phyloP scores from a whole-genome alignment of 2,888 invertebrate species.

The Bimastos eiseni region DNA sequence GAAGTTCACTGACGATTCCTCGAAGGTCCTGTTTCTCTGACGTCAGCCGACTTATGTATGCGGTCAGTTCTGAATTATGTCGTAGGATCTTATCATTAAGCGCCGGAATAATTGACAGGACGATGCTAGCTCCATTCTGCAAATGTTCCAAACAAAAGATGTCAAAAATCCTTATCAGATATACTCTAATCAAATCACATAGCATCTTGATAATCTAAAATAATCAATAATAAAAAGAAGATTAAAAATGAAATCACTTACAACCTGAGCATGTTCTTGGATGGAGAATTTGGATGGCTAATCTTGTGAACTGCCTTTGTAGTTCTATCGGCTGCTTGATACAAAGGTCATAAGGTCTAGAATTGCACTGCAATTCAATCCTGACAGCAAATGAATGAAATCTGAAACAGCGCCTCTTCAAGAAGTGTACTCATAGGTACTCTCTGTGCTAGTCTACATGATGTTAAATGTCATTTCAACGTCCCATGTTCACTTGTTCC shows the following conservation, averaged over 20 bases:
- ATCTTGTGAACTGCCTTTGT: too few relatives aligned
- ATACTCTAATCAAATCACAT: background rate
- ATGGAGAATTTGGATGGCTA: too few relatives aligned
- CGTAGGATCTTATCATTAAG: conserved; percentile 53
- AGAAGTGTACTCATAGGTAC: too few relatives aligned
- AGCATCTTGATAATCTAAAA: background rate
- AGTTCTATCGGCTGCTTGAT: too few relatives aligned
- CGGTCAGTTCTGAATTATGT: conserved; percentile 55
- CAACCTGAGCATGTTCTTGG: too few relatives aligned
- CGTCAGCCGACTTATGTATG: conserved; percentile 50
- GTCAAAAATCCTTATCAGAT: background rate
- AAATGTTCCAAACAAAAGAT: background rate
- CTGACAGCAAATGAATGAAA: too few relatives aligned
- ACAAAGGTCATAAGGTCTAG: too few relatives aligned
- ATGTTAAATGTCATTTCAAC: too few relatives aligned
- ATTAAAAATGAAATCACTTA: background rate
- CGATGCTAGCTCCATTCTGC: background rate
- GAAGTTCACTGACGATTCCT: conserved; percentile 18
- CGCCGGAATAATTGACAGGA: conserved; percentile 1
- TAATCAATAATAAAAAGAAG: background rate
- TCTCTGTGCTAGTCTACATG: too few relatives aligned
- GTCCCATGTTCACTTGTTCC: too few relatives aligned
- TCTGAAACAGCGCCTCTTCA: too few relatives aligned
- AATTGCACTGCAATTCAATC: too few relatives aligned
- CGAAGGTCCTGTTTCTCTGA: conserved; percentile 55